Base-by-base conservation (phyloP, 2,797 vertebrate genomes). In the Sebastolobus alascanus region DNA sequence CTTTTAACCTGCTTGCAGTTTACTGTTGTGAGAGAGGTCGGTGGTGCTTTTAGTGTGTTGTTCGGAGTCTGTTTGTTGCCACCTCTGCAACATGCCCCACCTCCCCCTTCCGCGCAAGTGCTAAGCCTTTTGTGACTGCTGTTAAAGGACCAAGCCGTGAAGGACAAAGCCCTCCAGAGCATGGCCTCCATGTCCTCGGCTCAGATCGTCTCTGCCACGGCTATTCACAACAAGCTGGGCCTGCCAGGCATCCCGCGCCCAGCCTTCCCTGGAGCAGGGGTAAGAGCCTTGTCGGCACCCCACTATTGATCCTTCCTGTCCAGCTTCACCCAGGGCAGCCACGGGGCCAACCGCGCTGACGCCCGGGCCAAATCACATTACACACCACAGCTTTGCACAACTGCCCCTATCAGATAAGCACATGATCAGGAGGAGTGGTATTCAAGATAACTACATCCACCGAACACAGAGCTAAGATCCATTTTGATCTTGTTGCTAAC, bases 101-200 rank as follows among this genome's bases (percentile, higher is more conserved):
- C 92, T 63, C 75, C 87, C 89, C 89, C 92, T 69, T 89, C 83
- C 92, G 78, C 90, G 82, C 50, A 85, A 94, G 86, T 94, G 94
- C 94, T 97, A 96, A 97, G 95, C 96, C 93, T 95, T 94, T 94
- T 96, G 38, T 98, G 95, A 97, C 94, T 96, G 95, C 96, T 96
- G 84, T 97, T 98, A 95, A 98, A 99, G 99, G 99, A 99, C 97
- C 99, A 99, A 95, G 98, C 97, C 55, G 98, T 99, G 92, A 99
- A 99, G 97, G 99, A 99, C 96, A 99, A 99, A 97, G 99, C 99
- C 92, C 97, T 99, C 90, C 99, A 99, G 96, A 99, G 99, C 96
- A 99, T 99, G 98, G 98, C 99, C 87, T 98, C 98, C 95, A 99
- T 99, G 99, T 99, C 99, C 76, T 99, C 99, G 31, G 99, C 99